Percentiles rank a stretch among this genome's conserved stretches.
phyloP scores from a whole-genome alignment of 2,113 vertebrate genomes.

The Potamarius usumacintae region DNA sequence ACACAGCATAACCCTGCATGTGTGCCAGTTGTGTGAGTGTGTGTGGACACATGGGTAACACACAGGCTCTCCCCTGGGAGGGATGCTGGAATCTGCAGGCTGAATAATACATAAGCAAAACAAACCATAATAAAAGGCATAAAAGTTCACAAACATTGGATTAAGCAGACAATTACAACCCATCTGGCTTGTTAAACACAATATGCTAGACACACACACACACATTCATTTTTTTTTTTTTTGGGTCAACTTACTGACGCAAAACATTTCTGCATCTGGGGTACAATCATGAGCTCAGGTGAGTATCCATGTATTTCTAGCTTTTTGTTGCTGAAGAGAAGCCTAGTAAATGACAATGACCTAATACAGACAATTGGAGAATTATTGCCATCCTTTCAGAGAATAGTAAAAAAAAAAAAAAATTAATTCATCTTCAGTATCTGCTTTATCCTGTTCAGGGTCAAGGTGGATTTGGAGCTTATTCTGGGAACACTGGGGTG shows the following conservation, averaged over 20 bases:
- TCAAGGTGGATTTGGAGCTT: not conserved
- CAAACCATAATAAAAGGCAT: constrained; percentile 93
- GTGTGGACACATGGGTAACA: constrained; percentile 14
- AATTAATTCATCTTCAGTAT: not conserved
- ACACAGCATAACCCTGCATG: constrained; percentile 11
- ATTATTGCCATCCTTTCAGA: not conserved
- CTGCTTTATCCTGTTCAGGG: not conserved
- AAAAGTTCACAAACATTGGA: constrained; percentile 94
- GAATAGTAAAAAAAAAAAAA: not conserved
- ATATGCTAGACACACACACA: constrained; percentile 83
- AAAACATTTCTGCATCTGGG: constrained; percentile 45
- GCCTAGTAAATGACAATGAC: not conserved
- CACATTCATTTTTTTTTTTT: constrained; percentile 51
- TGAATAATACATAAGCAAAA: constrained; percentile 85
- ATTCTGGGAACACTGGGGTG: not conserved
- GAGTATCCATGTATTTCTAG: constrained; percentile 11
- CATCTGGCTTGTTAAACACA: constrained; percentile 99
- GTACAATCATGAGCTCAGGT: constrained; percentile 41
- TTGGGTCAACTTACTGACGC: constrained; percentile 29
- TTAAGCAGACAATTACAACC: constrained; percentile 95
- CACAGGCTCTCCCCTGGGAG: constrained; percentile 56
- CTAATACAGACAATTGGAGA: not conserved
- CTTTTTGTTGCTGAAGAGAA: not conserved
- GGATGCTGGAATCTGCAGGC: constrained; percentile 71
- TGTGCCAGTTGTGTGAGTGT: not conserved